Base-by-base conservation (phyloP, 2,888 invertebrate genomes). In the Megaustenia siamemsis region DNA sequence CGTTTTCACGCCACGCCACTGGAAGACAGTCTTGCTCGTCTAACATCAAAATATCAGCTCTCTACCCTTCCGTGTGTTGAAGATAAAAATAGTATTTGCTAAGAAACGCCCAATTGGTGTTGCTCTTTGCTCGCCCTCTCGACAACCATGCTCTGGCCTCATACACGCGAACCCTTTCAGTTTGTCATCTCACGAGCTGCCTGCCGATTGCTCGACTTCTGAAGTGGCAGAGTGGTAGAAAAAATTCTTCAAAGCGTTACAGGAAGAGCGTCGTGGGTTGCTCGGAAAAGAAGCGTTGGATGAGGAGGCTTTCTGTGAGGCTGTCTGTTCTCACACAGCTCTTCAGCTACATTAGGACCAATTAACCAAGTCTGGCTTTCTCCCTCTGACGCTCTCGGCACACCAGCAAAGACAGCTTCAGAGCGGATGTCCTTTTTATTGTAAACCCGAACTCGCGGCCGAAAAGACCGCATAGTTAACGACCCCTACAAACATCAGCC, bases 341-440 rank as follows among this genome's bases (percentile, higher is more conserved):
- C 78, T 78, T 78, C 78, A 78, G 66, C 35, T 43, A 78, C 78
- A 78, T 78, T 78, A 78, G 66, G 43, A 66, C 78, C 60, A 78
- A 78, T 78, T 78, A 78, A 78, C 78, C 43, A 43, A 43, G 40
- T 40, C 78, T 43, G 63, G 43, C 66, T 60, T 66, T 78, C 63
- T 78, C 21, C n/a, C 28, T 45, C 66, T 63, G 21, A 21, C 43
- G 43, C 24, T 40, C 60, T 40, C 40, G 24, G 4, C 40, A 66
- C 78, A 78, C 78, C 78, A 78, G 78, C 43, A 63, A 40, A 63
- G 5, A 28, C 78, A 1, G 78, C 63, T 35, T 6, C 28, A 43
- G 43, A 78, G 43, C 78, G 63, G 63, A 78, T 78, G 78, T 78
- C 63, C 78, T 63, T 78, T 78, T 78, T 78, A 78, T 78, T 43